Conservation (phyloP, 2,797 vertebrate species). For the Phalanger gymnotis region DNA sequence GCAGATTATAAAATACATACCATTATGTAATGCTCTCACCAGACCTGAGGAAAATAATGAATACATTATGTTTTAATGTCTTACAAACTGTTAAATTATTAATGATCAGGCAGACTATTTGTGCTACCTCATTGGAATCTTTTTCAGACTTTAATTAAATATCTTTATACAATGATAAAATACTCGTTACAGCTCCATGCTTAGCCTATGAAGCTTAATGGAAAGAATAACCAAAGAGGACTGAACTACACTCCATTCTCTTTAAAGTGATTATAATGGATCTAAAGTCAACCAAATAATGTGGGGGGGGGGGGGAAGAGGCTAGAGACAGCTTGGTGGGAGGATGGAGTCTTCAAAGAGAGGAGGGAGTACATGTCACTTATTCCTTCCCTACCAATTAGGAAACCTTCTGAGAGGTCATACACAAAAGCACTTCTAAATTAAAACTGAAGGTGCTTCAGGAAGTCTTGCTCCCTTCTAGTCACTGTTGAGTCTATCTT, state of each 20-base stretch:
- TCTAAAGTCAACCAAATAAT: neutral
- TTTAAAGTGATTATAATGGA: neutral
- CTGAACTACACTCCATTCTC: neutral
- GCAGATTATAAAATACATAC: slow-evolving; percentile 58
- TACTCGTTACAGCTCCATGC: slow-evolving; percentile 42
- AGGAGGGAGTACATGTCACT: neutral
- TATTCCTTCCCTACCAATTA: neutral
- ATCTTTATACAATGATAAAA: slow-evolving; percentile 62
- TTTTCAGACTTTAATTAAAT: slow-evolving; percentile 81
- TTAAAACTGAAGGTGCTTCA: slow-evolving; percentile 24
- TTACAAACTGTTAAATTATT: slow-evolving; percentile 80
- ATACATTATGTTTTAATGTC: slow-evolving; percentile 81
- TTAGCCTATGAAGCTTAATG: slow-evolving; percentile 39
- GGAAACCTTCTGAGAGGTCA: slow-evolving; percentile 27
- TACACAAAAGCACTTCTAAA: slow-evolving; percentile 37
- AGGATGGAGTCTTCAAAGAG: neutral
- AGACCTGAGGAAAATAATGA: slow-evolving; percentile 81
- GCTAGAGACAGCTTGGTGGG: neutral
- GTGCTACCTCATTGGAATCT: slow-evolving; percentile 75
- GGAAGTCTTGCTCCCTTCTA: slow-evolving; percentile 42
- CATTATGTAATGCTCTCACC: slow-evolving; percentile 69
- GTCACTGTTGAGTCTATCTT: slow-evolving; percentile 15
- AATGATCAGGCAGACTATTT: slow-evolving; percentile 75
- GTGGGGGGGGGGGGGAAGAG: neutral
- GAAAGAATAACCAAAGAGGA: slow-evolving; percentile 17